Conservation (phyloP, 2,797 vertebrate genomes). For the Remorina albescens region DNA sequence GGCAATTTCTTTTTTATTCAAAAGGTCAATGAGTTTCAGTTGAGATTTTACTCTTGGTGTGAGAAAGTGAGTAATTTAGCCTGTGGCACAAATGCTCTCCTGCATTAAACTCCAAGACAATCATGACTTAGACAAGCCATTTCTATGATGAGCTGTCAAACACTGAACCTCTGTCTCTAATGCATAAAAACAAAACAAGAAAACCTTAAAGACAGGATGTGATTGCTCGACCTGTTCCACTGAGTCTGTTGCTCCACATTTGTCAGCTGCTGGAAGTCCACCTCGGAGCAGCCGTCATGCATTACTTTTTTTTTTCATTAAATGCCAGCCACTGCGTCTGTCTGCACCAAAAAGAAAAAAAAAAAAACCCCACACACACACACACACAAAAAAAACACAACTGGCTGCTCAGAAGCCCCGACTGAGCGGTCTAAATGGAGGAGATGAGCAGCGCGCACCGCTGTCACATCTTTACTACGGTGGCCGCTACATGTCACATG, state of each 20-base stretch:
- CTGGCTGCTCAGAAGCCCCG: conserved; percentile 45
- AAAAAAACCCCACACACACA: no score
- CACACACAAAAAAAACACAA: no score
- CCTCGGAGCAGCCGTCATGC: conserved; percentile 67
- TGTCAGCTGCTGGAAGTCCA: conserved; percentile 51
- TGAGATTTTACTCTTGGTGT: conserved; percentile 42
- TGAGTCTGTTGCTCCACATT: conserved; percentile 49
- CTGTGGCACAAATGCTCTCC: conserved; percentile 37
- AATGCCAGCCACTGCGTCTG: conserved; percentile 85
- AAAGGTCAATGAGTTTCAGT: conserved; percentile 55
- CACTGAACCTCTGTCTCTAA: conserved; percentile 12
- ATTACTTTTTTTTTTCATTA: conserved; percentile 58
- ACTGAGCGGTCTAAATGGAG: conserved; percentile 39
- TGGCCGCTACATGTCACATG: conserved; percentile 52
- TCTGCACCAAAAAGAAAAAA: conserved; percentile 84
- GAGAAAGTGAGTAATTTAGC: conserved; percentile 50
- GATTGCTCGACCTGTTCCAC: conserved; percentile 36
- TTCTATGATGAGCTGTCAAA: conserved; percentile 44
- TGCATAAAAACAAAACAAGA: conserved; percentile 8
- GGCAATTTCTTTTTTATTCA: background rate
- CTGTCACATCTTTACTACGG: conserved; percentile 62
- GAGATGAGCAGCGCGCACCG: conserved; percentile 41
- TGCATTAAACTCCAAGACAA: conserved; percentile 30
- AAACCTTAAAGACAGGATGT: background rate
- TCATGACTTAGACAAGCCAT: conserved; percentile 29